Evolutionary conservation across 1,140 invertebrate species (phyloP).

Genomic region (Aleiodes sp.): DNA sequence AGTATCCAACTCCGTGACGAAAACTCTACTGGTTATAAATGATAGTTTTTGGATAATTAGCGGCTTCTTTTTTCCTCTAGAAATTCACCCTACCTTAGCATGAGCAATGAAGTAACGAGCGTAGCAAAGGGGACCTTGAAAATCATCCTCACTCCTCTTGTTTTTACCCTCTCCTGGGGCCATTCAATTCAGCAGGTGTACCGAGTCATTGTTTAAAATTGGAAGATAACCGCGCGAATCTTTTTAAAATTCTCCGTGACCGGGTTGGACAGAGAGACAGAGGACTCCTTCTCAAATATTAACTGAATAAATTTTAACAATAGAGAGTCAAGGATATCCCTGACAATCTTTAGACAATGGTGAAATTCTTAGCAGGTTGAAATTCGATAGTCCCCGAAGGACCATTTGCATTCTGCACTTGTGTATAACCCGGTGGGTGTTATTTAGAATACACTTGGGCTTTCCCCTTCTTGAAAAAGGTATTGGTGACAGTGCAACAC

Average conservation of each 20-base stretch:
- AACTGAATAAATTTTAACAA: slow-evolving; percentile 14
- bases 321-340: not conserved
- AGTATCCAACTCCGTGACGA: too few relatives aligned
- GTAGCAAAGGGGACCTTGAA: slow-evolving; percentile 13
- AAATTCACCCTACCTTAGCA: not conserved
- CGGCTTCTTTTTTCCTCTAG: not conserved
- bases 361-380: slow-evolving; percentile 22
- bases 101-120: slow-evolving; percentile 16
- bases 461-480: not conserved
- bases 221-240: slow-evolving; percentile 4
- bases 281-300: not conserved
- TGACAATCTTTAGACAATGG: slow-evolving; percentile 28
- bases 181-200: not conserved
- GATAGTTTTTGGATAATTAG: slow-evolving; percentile 34
- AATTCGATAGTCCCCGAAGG: slow-evolving; percentile 31
- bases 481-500: slow-evolving; percentile 19
- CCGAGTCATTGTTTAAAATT: slow-evolving; percentile 12
- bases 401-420: not conserved
- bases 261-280: slow-evolving; percentile 18
- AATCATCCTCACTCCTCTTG: not conserved
- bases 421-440: slow-evolving; percentile 6
- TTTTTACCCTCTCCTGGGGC: not conserved
- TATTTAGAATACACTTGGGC: not conserved
- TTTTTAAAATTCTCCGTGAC: slow-evolving; percentile 20
- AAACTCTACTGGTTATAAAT: too few relatives aligned